These are phyloP conservation scores for Folsomia manolachei DNA, from an alignment of 2,888 invertebrate genomes.

Conservation along the genomic window DNA sequence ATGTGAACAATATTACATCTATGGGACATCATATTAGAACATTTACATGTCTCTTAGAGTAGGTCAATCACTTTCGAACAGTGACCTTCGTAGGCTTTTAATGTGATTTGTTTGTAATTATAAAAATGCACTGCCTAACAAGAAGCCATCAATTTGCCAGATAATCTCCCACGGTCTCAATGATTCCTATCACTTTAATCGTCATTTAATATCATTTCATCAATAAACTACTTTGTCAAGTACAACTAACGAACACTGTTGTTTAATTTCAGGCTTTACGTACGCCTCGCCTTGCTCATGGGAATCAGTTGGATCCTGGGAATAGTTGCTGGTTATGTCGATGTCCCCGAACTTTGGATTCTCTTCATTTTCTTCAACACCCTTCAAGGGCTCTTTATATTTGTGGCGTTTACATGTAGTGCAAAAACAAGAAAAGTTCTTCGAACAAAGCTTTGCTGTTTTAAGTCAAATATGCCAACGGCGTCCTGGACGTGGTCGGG, in stretches of 20 bases:
- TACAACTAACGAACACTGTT: neutral
- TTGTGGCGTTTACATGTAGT: conserved; percentile 57
- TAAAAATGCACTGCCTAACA: too few relatives aligned
- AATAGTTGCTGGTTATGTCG: conserved; percentile 55
- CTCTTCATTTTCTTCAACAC: conserved; percentile 57
- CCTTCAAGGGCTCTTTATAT: conserved; percentile 58
- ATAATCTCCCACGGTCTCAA: neutral
- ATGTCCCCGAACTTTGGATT: conserved; percentile 55
- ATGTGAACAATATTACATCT: too few relatives aligned
- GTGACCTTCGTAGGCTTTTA: too few relatives aligned
- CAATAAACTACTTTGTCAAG: neutral
- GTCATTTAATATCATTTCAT: neutral
- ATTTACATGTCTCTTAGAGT: too few relatives aligned
- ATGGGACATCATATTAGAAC: too few relatives aligned
- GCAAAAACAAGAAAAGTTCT: conserved; percentile 53
- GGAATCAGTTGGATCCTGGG: conserved; percentile 57
- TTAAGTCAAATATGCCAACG: conserved; percentile 28
- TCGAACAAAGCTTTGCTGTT: conserved; percentile 40
- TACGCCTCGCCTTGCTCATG: conserved; percentile 57
- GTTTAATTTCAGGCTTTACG: conserved; percentile 53
- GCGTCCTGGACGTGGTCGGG: conserved; percentile 51
- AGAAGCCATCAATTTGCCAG: too few relatives aligned
- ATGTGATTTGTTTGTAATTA: too few relatives aligned
- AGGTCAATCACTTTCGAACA: too few relatives aligned
- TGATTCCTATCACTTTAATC: neutral